These are phyloP conservation scores for Orthosia incerta DNA, from an alignment of 2,888 invertebrate genomes.

Conservation along the genomic window DNA sequence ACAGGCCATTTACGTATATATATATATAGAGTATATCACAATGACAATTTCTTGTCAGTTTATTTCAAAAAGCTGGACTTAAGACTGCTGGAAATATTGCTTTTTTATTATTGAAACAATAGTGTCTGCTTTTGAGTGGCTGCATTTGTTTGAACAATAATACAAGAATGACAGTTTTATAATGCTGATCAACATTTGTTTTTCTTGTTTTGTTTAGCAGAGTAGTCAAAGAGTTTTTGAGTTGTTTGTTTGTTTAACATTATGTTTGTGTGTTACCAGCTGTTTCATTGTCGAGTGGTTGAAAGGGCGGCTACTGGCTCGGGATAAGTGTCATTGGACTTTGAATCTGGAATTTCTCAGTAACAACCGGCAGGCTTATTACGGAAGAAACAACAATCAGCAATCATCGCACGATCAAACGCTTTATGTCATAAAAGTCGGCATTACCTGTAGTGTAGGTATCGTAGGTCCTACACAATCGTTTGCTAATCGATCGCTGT, in stretches of 20 bases:
- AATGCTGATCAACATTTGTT: not conserved
- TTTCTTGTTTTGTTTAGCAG: not conserved
- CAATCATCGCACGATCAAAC: no score
- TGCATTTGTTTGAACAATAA: not conserved
- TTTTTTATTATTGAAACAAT: constrained; percentile 6
- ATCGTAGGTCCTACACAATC: no score
- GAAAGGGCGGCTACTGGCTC: not conserved
- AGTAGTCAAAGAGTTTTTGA: not conserved
- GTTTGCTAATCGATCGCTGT: no score
- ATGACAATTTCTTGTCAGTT: constrained; percentile 2
- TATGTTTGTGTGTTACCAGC: not conserved
- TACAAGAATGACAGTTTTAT: not conserved
- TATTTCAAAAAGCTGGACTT: not conserved
- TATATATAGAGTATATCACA: no score
- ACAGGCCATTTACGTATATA: constrained; percentile 8
- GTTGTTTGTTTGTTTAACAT: not conserved
- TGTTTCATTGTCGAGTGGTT: not conserved
- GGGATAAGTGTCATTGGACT: not conserved
- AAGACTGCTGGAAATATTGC: not conserved
- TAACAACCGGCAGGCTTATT: no score
- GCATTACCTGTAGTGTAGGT: no score
- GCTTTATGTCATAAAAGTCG: no score
- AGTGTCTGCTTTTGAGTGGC: not conserved
- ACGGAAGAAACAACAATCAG: no score
- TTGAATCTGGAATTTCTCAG: not conserved